Evolutionary conservation across 2,113 vertebrate genomes (phyloP).

Genomic region (Pholis gunnellus): DNA sequence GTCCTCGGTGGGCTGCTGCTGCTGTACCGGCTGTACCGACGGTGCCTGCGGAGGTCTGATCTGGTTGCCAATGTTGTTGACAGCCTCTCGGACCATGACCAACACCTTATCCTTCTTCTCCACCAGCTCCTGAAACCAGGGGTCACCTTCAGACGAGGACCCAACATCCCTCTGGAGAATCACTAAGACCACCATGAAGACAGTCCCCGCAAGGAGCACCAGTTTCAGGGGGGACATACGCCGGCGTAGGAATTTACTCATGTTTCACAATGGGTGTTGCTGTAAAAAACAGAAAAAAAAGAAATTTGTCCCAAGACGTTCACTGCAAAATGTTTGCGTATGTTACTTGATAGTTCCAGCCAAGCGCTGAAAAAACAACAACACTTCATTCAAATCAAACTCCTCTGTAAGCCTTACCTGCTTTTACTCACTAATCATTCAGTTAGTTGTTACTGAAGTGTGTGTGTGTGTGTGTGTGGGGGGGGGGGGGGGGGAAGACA

Average conservation of each 20-base stretch:
- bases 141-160: conserved; percentile 78
- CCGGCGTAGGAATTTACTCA: conserved; percentile 87
- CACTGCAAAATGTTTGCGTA: not conserved
- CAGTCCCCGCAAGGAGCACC: conserved; percentile 82
- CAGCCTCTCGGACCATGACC: conserved; percentile 88
- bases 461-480: too few species aligned
- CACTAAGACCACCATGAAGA: conserved; percentile 89
- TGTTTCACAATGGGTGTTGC: conserved; percentile 52
- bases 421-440: not conserved
- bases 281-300: conserved; percentile 26
- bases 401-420: not conserved
- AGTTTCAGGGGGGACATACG: conserved; percentile 89
- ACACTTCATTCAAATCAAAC: not conserved
- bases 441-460: not conserved
- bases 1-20: conserved; percentile 57
- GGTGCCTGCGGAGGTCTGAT: conserved; percentile 87
- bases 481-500: not conserved
- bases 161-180: conserved; percentile 89
- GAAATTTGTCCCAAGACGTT: not conserved
- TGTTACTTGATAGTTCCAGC: not conserved
- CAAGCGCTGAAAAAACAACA: not conserved
- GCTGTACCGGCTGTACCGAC: conserved; percentile 20
- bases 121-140: conserved; percentile 90
- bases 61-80: conserved; percentile 93
- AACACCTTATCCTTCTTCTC: conserved; percentile 87